Percentiles rank a stretch among this genome's conserved stretches.
phyloP scores from a whole-genome alignment of 2,113 vertebrate genomes.

The Salvelinus fontinalis region DNA sequence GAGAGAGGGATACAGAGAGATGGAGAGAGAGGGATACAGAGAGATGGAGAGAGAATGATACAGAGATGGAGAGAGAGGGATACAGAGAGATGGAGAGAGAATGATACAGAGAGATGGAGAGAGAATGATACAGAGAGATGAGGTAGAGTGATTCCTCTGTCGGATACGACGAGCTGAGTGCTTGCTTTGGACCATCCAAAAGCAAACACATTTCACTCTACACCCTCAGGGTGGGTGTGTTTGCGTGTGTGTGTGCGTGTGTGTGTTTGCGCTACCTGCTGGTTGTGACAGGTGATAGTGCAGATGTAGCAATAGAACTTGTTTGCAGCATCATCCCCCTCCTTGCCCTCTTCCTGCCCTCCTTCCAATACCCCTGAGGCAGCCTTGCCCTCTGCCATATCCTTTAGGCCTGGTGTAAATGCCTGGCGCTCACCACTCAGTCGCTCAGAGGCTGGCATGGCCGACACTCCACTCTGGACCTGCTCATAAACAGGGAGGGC shows the following conservation, averaged over 20 bases:
- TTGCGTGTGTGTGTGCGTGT: not conserved
- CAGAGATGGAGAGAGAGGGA: no score
- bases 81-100: no score
- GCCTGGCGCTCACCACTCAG: slow-evolving; percentile 79
- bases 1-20: no score
- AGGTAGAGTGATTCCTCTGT: slow-evolving; percentile 5
- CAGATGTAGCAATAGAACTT: slow-evolving; percentile 96
- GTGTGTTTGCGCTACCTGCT: slow-evolving; percentile 77
- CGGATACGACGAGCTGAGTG: no score
- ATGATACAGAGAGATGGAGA: no score
- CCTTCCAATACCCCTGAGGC: not conserved
- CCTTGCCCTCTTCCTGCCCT: slow-evolving; percentile 57
- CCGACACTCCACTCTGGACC: slow-evolving; percentile 70
- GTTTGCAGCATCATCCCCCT: slow-evolving; percentile 63
- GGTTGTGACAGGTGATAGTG: slow-evolving; percentile 87
- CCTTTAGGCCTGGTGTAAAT: slow-evolving; percentile 64
- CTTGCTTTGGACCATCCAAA: not conserved
- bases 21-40: no score
- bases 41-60: no score
- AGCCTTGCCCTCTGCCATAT: slow-evolving; percentile 19
- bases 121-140: not conserved
- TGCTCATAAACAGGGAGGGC: slow-evolving; percentile 33
- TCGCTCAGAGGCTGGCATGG: slow-evolving; percentile 79
- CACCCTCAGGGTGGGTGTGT: not conserved
- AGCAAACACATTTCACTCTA: not conserved